Evolutionary conservation across 2,888 invertebrate species (phyloP).

Genomic region (Nymphalis c-album): DNA sequence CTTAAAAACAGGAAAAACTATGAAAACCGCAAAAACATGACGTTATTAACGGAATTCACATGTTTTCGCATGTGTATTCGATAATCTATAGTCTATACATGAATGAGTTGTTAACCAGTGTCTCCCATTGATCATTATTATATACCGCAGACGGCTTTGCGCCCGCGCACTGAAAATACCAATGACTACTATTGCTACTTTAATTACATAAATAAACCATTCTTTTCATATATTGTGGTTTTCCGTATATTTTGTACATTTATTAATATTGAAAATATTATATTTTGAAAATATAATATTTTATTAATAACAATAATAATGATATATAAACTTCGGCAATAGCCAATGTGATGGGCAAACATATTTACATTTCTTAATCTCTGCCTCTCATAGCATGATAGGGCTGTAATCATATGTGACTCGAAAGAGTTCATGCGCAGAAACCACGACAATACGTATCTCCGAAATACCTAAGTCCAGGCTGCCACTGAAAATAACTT

Average conservation of each 20-base stretch:
- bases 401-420: too few relatives aligned
- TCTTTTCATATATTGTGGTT: conserved; percentile 13
- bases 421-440: too few relatives aligned
- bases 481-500: too few relatives aligned
- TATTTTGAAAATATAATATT: too few relatives aligned
- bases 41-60: not conserved
- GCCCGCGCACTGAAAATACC: conserved; percentile 17
- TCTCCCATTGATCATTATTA: not conserved
- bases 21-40: not conserved
- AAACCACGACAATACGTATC: too few relatives aligned
- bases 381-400: too few relatives aligned
- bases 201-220: conserved; percentile 6
- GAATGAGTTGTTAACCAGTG: not conserved
- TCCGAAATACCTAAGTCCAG: too few relatives aligned
- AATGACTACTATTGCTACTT: conserved; percentile 5
- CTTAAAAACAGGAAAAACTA: not conserved
- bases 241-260: conserved; percentile 5
- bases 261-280: too few relatives aligned
- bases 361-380: too few relatives aligned
- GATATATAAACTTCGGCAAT: too few relatives aligned
- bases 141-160: not conserved
- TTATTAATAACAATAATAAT: not conserved
- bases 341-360: too few relatives aligned
- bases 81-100: not conserved
- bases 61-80: not conserved